Evolutionary conservation across 2,113 vertebrate genomes (phyloP), one percentile per base, ranked within the genome.

Genomic region (Rhinoptilus africanus): DNA sequence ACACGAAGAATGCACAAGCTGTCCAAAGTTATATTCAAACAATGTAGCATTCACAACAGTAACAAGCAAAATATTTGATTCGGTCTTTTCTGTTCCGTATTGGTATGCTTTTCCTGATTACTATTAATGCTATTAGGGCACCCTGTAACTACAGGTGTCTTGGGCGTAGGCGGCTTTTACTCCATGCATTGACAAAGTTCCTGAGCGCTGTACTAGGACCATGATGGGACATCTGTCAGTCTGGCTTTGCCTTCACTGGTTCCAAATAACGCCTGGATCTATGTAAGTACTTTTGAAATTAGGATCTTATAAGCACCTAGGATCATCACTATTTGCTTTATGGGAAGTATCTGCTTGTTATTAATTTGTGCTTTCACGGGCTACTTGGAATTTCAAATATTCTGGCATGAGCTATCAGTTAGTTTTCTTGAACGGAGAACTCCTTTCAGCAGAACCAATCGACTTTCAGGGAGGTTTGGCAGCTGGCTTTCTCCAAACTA

Each of bases 141-240:
- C 50, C n/a, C 74, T 73, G 22, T 72, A 68, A 51, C 35, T 71
- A 10, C 21, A 50, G 12, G 14, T n/a, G 23, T 43, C 53, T 22
- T 27, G 21, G 35, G 8, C 14, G 27, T 14, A 41, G 71, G 12
- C 22, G 16, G 32, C 34, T 85, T 91, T 64, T 20, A 30, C 21
- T 64, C 53, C 7, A 3, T 28, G 47, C 39, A 19, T 35, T 4
- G 6, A 53, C 24, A n/a, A 15, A 53, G 39, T 48, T 88, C 18
- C 45, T 3, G 35, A 48, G 21, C 0, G 0, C 34, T 87, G 18
- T 45, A 1, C 18, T 35, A 19, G 28, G 24, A 66, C 18, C 0
- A 0, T 12, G 63, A 20, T 41, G 47, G 11, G 54, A n/a, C 15
- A 45, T 17, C 54, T 80, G 30, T 48, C 45, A 5, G 4, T 32